Conservation (phyloP, 2,113 vertebrate genomes). For the Oxyruncus cristatus region DNA sequence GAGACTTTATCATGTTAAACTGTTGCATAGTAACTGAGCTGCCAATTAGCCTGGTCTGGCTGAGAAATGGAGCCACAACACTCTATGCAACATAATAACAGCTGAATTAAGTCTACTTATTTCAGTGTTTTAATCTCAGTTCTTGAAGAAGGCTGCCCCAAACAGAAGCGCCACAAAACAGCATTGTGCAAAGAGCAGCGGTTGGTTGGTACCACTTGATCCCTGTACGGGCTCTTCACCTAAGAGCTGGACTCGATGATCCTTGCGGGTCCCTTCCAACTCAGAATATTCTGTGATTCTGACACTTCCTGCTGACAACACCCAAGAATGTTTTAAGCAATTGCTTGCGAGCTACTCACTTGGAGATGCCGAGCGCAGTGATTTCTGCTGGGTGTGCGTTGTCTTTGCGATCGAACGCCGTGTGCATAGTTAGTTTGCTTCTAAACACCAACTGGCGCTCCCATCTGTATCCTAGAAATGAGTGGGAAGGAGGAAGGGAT, state of each 20-base stretch:
- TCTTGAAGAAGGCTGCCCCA: background rate
- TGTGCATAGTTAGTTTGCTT: slow-evolving; percentile 99
- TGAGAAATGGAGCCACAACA: background rate
- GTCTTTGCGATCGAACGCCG: slow-evolving; percentile 96
- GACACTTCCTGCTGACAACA: background rate
- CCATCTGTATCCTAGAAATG: slow-evolving; percentile 88
- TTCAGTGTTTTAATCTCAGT: background rate
- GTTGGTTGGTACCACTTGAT: background rate
- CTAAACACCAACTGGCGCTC: slow-evolving; percentile 97
- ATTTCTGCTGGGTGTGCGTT: slow-evolving; percentile 95
- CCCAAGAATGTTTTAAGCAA: accelerated
- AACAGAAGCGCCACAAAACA: background rate
- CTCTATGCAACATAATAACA: background rate
- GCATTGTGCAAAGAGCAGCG: background rate
- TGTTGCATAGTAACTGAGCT: accelerated
- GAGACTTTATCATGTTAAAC: accelerated
- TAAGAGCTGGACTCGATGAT: background rate
- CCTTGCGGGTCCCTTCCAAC: background rate
- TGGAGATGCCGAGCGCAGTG: slow-evolving; percentile 90
- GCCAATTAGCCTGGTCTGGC: background rate
- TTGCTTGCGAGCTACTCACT: slow-evolving; percentile 71
- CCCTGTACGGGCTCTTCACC: background rate
- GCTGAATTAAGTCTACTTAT: background rate
- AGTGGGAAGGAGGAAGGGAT: background rate
- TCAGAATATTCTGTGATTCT: background rate